A percentile compares a stretch with the other conserved stretches of the same genome.
Conservation (phyloP, 2,888 invertebrate genomes). For the Apotomis turbidana region DNA sequence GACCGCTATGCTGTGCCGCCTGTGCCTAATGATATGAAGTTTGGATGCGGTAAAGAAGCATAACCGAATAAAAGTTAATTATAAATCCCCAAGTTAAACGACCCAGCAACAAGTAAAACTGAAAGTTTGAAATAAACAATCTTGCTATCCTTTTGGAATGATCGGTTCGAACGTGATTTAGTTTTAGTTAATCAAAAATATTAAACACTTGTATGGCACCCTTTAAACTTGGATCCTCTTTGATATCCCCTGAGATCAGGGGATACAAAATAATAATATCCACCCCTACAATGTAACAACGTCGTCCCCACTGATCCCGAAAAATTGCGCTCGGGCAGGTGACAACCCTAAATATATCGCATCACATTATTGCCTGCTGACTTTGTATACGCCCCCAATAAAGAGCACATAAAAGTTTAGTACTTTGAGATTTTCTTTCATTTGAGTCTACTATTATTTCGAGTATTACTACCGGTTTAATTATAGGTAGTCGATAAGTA, state of each 20-base stretch:
- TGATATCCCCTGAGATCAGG: conserved; percentile 50
- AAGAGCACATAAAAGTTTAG: conserved; percentile 1
- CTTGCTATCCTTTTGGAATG: no score
- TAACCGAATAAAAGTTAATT: conserved; percentile 42
- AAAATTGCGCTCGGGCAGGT: conserved; percentile 52
- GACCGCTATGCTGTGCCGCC: conserved; percentile 62
- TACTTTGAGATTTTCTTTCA: not conserved
- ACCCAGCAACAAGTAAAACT: no score
- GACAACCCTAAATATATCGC: conserved; percentile 50
- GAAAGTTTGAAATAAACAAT: no score
- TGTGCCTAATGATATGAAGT: conserved; percentile 61
- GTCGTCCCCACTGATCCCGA: conserved; percentile 51
- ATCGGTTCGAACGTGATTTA: no score
- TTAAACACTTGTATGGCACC: conserved; percentile 27
- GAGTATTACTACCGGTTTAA: not conserved
- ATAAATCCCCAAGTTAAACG: conserved; percentile 1
- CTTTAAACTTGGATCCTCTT: conserved; percentile 45
- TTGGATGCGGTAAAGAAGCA: conserved; percentile 50
- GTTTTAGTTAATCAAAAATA: not conserved
- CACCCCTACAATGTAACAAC: conserved; percentile 50
- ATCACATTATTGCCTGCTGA: conserved; percentile 22
- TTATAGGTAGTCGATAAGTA: not conserved
- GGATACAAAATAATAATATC: conserved; percentile 52
- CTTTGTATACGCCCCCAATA: conserved; percentile 25
- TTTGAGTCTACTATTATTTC: not conserved